A percentile compares a stretch with the other conserved stretches of the same genome.
Evolutionary conservation across 2,888 invertebrate genomes (phyloP).

Genomic region (Himalopsyche tibetana): DNA sequence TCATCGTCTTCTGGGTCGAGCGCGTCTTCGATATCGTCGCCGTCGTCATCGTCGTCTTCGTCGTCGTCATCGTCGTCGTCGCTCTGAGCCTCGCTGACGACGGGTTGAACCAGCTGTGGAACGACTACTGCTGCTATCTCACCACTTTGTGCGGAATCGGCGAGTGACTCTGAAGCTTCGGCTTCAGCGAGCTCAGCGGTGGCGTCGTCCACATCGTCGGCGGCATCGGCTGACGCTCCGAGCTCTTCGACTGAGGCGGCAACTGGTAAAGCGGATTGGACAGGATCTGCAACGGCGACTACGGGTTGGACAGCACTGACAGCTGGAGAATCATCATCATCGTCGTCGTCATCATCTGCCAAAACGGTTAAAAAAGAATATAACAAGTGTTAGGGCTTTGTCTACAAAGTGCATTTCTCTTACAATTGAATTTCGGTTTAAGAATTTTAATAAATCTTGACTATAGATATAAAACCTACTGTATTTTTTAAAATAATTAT

Average conservation of each 20-base stretch:
- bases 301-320: constrained; percentile 74
- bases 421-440: too few relatives aligned
- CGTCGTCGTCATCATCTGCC: constrained; percentile 76
- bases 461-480: too few relatives aligned
- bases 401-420: too few relatives aligned
- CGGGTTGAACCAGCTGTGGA: constrained; percentile 67
- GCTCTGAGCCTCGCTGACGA: constrained; percentile 70
- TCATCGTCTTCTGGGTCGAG: constrained; percentile 80
- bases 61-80: constrained; percentile 75
- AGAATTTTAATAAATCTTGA: too few relatives aligned
- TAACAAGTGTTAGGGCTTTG: too few relatives aligned
- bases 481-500: too few relatives aligned
- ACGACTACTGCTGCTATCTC: constrained; percentile 65
- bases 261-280: constrained; percentile 71
- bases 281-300: constrained; percentile 73
- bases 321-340: constrained; percentile 78
- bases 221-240: constrained; percentile 67
- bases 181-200: constrained; percentile 70
- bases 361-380: constrained; percentile 46
- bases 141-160: constrained; percentile 70
- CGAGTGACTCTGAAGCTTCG: constrained; percentile 71
- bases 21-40: constrained; percentile 77
- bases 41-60: constrained; percentile 80
- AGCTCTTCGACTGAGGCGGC: constrained; percentile 67
- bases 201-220: constrained; percentile 68